Conservation (phyloP, 2,113 vertebrate genomes). For the Plectropomus leopardus region DNA sequence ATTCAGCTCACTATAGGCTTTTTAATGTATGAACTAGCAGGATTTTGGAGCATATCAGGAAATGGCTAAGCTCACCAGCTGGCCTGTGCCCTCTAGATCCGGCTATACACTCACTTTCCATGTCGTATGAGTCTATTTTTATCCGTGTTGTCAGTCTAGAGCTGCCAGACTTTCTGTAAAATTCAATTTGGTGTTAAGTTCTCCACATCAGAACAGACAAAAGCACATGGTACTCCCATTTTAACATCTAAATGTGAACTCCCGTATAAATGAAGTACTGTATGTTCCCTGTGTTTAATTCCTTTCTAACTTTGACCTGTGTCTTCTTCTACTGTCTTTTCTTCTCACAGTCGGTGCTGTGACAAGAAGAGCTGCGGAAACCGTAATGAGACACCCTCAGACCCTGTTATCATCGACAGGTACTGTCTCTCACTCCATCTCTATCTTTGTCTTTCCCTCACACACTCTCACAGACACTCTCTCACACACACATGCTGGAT, state of each 20-base stretch:
- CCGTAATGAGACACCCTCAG: conserved; percentile 97
- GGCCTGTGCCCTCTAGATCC: conserved; percentile 20
- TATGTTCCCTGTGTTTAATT: conserved; percentile 40
- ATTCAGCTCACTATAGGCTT: background rate
- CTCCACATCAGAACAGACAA: conserved; percentile 19
- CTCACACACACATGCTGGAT: conserved; percentile 19
- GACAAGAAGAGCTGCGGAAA: conserved; percentile 99
- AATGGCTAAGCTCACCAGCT: conserved; percentile 19
- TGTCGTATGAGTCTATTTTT: conserved; percentile 64
- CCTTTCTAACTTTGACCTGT: conserved; percentile 31
- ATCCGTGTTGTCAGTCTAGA: conserved; percentile 43
- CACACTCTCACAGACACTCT: conserved; percentile 6
- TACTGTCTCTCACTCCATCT: conserved; percentile 72
- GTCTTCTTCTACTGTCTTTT: conserved; percentile 44
- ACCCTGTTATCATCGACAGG: conserved; percentile 99
- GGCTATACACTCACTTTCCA: conserved; percentile 36
- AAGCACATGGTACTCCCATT: conserved; percentile 40
- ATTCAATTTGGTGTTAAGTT: conserved; percentile 34
- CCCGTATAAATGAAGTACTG: conserved; percentile 31
- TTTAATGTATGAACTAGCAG: background rate
- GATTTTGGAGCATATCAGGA: conserved; percentile 4
- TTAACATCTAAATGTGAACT: conserved; percentile 34
- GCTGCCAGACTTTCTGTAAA: conserved; percentile 32
- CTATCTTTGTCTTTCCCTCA: background rate
- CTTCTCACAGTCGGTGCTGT: conserved; percentile 91